A percentile compares a stretch with the other conserved stretches of the same genome.
phyloP scores from a whole-genome alignment of 2,113 vertebrate species.

The Aviceda subcristata region DNA sequence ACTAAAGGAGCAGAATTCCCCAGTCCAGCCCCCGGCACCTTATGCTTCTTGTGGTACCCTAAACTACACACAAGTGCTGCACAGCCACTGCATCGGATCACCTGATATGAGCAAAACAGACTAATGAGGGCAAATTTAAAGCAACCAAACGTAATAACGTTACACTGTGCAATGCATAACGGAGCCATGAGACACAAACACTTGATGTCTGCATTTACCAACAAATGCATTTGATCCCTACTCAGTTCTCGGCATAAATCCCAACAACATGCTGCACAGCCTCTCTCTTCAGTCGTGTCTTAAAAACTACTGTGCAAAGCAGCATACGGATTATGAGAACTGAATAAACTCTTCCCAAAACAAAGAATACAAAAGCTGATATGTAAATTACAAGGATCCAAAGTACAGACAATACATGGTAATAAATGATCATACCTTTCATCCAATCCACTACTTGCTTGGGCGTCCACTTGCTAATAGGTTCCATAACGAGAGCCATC shows the following conservation, averaged over 20 bases:
- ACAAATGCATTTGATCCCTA: constrained; percentile 30
- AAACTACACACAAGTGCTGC: constrained; percentile 58
- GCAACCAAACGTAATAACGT: background rate
- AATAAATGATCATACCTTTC: constrained; percentile 82
- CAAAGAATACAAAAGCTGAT: constrained; percentile 2
- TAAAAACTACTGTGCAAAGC: constrained; percentile 52
- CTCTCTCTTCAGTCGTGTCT: constrained; percentile 24
- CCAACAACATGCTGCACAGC: constrained; percentile 3
- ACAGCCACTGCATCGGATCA: constrained; percentile 45
- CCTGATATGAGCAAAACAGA: constrained; percentile 49
- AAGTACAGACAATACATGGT: constrained; percentile 23
- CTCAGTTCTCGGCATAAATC: constrained; percentile 12
- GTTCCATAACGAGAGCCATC: constrained; percentile 92
- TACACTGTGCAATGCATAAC: constrained; percentile 14
- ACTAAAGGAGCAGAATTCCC: background rate
- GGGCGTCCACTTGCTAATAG: constrained; percentile 91
- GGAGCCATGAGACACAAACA: constrained; percentile 35
- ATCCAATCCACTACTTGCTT: constrained; percentile 92
- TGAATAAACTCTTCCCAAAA: constrained; percentile 59
- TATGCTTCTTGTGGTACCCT: background rate
- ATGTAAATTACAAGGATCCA: background rate
- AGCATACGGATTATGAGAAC: constrained; percentile 13
- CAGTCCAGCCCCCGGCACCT: background rate
- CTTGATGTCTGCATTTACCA: constrained; percentile 32
- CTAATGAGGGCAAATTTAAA: constrained; percentile 39